These are phyloP conservation scores for Acrocephalus arundinaceus DNA, from an alignment of 2,113 vertebrate species.

Conservation along the genomic window DNA sequence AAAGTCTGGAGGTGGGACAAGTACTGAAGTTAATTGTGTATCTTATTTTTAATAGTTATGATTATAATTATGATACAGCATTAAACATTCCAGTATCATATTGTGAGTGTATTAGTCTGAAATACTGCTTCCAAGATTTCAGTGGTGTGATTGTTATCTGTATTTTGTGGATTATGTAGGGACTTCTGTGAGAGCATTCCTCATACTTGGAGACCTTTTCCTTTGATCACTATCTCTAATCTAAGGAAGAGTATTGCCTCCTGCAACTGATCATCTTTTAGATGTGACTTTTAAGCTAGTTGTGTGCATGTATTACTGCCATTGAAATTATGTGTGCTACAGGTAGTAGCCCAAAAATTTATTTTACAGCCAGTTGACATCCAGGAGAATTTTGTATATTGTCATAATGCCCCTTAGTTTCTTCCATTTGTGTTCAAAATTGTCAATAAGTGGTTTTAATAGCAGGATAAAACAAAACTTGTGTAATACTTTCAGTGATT, in stretches of 20 bases:
- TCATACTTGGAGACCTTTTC: neutral
- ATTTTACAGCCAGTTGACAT: neutral
- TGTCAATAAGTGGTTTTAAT: neutral
- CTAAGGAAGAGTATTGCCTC: neutral
- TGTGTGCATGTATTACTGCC: neutral
- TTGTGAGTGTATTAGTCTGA: neutral
- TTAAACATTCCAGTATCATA: neutral
- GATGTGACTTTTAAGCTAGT: neutral
- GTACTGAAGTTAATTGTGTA: neutral
- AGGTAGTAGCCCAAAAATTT: neutral
- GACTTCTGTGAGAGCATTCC: neutral
- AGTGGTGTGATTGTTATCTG: neutral
- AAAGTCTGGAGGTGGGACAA: neutral
- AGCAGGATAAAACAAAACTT: neutral
- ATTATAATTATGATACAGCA: neutral
- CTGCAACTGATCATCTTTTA: neutral
- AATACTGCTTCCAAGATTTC: neutral
- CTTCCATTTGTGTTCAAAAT: neutral
- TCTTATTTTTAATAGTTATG: neutral
- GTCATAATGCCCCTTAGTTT: neutral
- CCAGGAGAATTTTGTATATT: neutral
- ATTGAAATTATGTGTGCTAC: neutral
- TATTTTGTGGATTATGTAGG: neutral
- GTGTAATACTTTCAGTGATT: neutral
- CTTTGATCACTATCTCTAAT: neutral